Conservation (phyloP, 2,113 vertebrate species). For the Prunella fulvescens region DNA sequence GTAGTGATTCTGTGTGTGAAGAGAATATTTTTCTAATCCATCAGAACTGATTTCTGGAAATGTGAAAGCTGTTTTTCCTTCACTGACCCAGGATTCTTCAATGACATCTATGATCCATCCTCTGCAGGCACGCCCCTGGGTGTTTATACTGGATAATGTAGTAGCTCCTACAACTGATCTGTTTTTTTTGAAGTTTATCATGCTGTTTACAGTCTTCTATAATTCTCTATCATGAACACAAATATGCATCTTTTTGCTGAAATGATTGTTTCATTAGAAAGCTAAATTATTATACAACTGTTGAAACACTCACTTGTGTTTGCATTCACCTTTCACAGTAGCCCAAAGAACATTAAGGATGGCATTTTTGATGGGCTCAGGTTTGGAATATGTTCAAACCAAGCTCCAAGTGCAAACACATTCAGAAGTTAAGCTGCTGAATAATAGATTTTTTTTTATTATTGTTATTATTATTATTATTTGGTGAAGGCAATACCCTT, state of each 20-base stretch:
- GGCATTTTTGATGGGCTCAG: neutral
- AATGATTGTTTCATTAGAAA: neutral
- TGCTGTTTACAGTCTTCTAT: slow-evolving; percentile 10
- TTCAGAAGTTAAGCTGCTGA: slow-evolving; percentile 13
- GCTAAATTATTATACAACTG: neutral
- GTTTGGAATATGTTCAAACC: neutral
- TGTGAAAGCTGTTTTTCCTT: slow-evolving; percentile 24
- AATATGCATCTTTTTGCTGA: neutral
- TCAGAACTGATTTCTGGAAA: slow-evolving; percentile 23
- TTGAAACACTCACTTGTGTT: neutral
- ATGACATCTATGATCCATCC: neutral
- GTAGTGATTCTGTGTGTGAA: neutral
- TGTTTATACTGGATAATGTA: slow-evolving; percentile 23
- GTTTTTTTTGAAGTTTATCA: slow-evolving; percentile 21
- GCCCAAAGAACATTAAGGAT: neutral
- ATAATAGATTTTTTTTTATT: neutral
- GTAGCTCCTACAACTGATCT: neutral
- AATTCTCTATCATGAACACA: neutral
- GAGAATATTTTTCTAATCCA: slow-evolving; percentile 48
- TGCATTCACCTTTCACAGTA: neutral
- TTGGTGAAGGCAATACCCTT: neutral
- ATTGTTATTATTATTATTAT: neutral
- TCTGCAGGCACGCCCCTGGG: neutral
- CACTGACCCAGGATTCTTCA: neutral
- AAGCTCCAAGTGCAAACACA: neutral